Base-by-base conservation (phyloP, 2,888 invertebrate species). In the Parnassius smintheus region DNA sequence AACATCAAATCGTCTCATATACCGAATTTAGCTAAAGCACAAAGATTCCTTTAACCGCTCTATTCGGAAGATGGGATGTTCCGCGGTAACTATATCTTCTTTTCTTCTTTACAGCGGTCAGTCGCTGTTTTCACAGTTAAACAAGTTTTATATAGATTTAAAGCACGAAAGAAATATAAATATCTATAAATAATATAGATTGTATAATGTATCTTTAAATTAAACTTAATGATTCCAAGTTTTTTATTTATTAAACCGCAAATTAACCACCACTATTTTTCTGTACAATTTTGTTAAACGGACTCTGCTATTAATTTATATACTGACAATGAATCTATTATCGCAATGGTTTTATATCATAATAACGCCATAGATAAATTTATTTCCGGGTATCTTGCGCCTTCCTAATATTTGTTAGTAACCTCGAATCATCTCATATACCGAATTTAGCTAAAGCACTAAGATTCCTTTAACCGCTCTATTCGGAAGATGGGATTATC, bases 11-110 rank as follows among this genome's bases (percentile, higher is more conserved):
- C 13, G 13, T 13, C 41, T 42, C 9, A 54, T 18, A n/a, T 54
- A 54, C 42, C 54, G 54, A 54, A 54, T 54, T 54, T 54, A 54
- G 18, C 54, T n/a, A 18, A 10, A 44, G 42, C 42, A 25, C 13
- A 10, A 41, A 22, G 25, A 25, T 9, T 35, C 10, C 42, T 10
- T 57, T 54, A 52, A 42, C 11, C 2, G 54, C 54, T 44, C 42
- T 9, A 44, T 54, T 12, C 54, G 18, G 18, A 42, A 54, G 2
- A 13, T 44, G 13, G 42, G 41, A 42, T 18, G 44, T 44, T 9
- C 54, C 44, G 54, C 11, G 42, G 18, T 0, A 54, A 44, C 18
- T 42, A 41, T n/a, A 9, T 8, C n/a, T 53, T 25, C n/a, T 41
- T 51, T 11, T 51, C 11, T 25, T 51, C 25, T 2, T 2, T 2